Evolutionary conservation across 2,113 vertebrate genomes (phyloP).

Genomic region (Gymnorhina tibicen): DNA sequence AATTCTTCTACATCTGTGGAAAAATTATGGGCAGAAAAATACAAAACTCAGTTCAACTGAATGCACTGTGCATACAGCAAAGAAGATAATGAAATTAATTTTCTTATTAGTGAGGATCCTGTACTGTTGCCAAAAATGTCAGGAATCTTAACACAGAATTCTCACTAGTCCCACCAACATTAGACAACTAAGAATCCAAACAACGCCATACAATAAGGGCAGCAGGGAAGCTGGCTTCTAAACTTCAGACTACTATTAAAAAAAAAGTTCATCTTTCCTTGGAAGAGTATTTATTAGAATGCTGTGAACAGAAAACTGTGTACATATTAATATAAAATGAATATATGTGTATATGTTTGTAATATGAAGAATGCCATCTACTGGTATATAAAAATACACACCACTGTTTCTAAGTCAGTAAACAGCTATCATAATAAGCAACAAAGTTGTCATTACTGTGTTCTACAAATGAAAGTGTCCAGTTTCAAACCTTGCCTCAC

Average conservation of each 20-base stretch:
- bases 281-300: not conserved
- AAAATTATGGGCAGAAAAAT: not conserved
- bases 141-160: not conserved
- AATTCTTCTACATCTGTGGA: not conserved
- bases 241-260: not conserved
- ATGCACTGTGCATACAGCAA: not conserved
- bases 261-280: not conserved
- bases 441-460: not conserved
- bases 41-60: not conserved
- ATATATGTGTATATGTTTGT: not conserved
- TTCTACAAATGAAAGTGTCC: not conserved
- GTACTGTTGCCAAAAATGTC: not conserved
- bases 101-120: not conserved
- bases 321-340: not conserved
- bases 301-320: not conserved
- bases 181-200: not conserved
- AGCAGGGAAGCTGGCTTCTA: not conserved
- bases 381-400: not conserved
- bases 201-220: not conserved
- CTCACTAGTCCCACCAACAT: not conserved
- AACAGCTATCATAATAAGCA: not conserved
- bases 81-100: not conserved
- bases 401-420: not conserved
- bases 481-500: not conserved
- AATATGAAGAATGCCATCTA: not conserved